Evolutionary conservation across 2,888 invertebrate species (phyloP).

Genomic region (Hydrotaea cyrtoneurina): DNA sequence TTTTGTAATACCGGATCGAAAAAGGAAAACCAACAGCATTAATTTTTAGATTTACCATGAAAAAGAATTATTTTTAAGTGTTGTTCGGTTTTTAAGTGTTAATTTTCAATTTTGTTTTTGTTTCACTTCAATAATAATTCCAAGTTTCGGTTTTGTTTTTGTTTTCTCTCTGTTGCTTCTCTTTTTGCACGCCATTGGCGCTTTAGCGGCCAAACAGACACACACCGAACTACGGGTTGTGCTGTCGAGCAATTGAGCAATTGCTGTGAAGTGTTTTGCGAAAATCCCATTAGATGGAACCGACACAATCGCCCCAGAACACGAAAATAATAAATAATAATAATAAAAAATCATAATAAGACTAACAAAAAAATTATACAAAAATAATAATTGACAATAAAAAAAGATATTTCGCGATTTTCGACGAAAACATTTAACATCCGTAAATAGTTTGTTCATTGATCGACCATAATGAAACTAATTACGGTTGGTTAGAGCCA

Average conservation of each 20-base stretch:
- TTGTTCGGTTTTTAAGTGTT: slow-evolving; percentile 11
- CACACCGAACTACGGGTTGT: neutral
- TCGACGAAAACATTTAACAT: slow-evolving; percentile 43
- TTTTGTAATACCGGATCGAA: slow-evolving; percentile 49
- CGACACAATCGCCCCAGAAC: neutral
- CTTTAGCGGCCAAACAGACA: neutral
- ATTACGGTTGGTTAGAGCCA: neutral
- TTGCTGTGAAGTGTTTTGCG: slow-evolving; percentile 33
- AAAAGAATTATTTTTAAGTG: slow-evolving; percentile 40
- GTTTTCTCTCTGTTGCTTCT: neutral
- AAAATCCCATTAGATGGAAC: slow-evolving; percentile 55
- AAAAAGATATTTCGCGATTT: slow-evolving; percentile 21
- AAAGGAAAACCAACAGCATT: slow-evolving; percentile 41
- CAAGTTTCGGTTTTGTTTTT: neutral
- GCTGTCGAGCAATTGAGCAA: slow-evolving; percentile 18
- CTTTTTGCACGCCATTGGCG: slow-evolving; percentile 62
- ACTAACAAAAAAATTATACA: neutral
- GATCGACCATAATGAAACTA: neutral
- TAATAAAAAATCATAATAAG: neutral
- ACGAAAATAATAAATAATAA: slow-evolving; percentile 5
- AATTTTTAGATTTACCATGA: slow-evolving; percentile 61
- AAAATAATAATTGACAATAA: slow-evolving; percentile 12
- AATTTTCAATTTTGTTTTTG: slow-evolving; percentile 43
- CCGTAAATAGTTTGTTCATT: slow-evolving; percentile 39
- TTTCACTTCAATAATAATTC: slow-evolving; percentile 62